Conservation (phyloP, 2,888 invertebrate genomes). For the Tetragonisca angustula region DNA sequence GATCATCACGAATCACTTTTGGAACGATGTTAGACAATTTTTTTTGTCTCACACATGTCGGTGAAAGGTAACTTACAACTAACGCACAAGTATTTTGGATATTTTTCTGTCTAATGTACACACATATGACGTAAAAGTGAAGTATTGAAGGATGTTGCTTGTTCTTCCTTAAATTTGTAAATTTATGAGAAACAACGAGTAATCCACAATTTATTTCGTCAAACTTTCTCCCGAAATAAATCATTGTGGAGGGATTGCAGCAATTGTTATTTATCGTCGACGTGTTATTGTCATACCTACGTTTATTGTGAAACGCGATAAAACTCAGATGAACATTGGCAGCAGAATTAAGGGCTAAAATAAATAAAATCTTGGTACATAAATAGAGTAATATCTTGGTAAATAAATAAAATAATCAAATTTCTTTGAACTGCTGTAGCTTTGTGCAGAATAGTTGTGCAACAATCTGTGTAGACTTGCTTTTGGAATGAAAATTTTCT, state of each 20-base stretch:
- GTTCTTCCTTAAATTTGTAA: neutral
- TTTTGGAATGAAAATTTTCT: neutral
- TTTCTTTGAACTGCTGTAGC: neutral
- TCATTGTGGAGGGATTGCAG: neutral
- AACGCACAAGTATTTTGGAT: no score
- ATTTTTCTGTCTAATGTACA: no score
- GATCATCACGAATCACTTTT: neutral
- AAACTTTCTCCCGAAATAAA: conserved; percentile 20
- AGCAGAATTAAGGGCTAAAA: neutral
- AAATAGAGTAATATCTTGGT: no score
- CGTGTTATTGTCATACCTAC: neutral
- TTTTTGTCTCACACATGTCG: no score
- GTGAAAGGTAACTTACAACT: no score
- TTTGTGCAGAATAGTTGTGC: neutral
- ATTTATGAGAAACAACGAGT: neutral
- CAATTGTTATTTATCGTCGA: neutral
- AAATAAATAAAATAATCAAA: no score
- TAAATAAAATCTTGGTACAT: no score
- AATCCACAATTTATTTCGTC: conserved; percentile 3
- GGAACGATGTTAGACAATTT: no score
- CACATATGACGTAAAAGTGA: no score
- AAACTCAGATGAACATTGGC: neutral
- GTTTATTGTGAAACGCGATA: neutral
- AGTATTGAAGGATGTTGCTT: neutral
- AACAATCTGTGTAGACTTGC: neutral